These are phyloP conservation scores for Coenobita brevimanus DNA, from an alignment of 1,140 invertebrate species.

Conservation along the genomic window DNA sequence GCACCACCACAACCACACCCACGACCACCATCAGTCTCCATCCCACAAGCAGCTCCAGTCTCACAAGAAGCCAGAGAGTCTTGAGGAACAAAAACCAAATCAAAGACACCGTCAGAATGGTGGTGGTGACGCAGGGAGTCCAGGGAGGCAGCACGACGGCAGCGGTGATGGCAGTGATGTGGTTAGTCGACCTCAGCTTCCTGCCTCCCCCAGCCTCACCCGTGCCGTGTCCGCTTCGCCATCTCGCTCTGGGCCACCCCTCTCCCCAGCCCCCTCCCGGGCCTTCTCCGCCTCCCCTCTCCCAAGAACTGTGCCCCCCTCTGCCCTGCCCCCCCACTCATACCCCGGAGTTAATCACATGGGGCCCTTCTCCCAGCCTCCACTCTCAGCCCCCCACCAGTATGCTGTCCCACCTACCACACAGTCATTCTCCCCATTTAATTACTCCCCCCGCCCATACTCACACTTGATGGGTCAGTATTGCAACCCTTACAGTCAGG, in stretches of 20 bases:
- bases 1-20: constrained; percentile 33
- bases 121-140: constrained; percentile 40
- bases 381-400: constrained; percentile 39
- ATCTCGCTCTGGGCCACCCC: constrained; percentile 65
- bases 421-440: constrained; percentile 57
- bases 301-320: constrained; percentile 58
- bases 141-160: constrained; percentile 45
- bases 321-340: constrained; percentile 52
- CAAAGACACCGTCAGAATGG: constrained; percentile 19
- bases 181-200: constrained; percentile 64
- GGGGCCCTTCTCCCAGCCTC: constrained; percentile 38
- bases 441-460: constrained; percentile 62
- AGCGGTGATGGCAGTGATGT: constrained; percentile 59
- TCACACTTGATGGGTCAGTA: constrained; percentile 60
- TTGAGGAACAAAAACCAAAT: constrained; percentile 24
- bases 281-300: constrained; percentile 58
- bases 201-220: constrained; percentile 70
- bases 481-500: constrained; percentile 62
- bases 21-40: constrained; percentile 12
- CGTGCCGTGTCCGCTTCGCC: constrained; percentile 68
- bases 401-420: constrained; percentile 57
- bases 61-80: background rate
- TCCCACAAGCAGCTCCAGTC: background rate
- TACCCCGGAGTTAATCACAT: constrained; percentile 58
- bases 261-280: constrained; percentile 68